A percentile compares a stretch with the other conserved stretches of the same genome.
phyloP scores from a whole-genome alignment of 1,140 invertebrate genomes.

The Rhyacophila brunnea region DNA sequence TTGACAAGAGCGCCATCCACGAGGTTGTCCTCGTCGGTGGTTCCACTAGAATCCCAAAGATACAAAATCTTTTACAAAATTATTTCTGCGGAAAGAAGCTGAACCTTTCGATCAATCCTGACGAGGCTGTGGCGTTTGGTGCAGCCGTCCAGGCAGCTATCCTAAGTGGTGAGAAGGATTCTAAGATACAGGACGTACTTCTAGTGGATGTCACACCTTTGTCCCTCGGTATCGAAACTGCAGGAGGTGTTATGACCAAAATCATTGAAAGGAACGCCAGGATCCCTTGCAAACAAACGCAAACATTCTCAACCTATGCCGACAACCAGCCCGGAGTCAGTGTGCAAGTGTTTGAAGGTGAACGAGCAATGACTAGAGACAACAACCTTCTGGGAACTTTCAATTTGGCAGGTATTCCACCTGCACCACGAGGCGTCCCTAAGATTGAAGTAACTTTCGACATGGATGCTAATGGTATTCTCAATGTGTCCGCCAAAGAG shows the following conservation, averaged over 20 bases:
- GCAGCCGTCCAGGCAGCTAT: slow-evolving; percentile 67
- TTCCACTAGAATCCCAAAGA: slow-evolving; percentile 70
- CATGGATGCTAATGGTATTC: slow-evolving; percentile 65
- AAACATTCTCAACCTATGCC: slow-evolving; percentile 64
- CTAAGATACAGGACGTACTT: slow-evolving; percentile 70
- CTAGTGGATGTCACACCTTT: slow-evolving; percentile 69
- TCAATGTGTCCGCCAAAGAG: slow-evolving; percentile 63
- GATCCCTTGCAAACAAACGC: slow-evolving; percentile 64
- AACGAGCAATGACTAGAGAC: slow-evolving; percentile 74
- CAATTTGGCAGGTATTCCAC: slow-evolving; percentile 57
- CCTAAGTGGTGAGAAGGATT: slow-evolving; percentile 57
- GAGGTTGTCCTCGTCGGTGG: slow-evolving; percentile 80
- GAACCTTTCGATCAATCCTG: slow-evolving; percentile 68
- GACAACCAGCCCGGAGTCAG: slow-evolving; percentile 72
- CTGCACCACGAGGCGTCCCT: slow-evolving; percentile 57
- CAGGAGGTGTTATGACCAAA: slow-evolving; percentile 66
- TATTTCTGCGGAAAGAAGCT: slow-evolving; percentile 64
- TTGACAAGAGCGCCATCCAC: slow-evolving; percentile 68
- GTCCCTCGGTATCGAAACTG: slow-evolving; percentile 66
- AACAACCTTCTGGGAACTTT: slow-evolving; percentile 79
- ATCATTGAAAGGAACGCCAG: slow-evolving; percentile 63
- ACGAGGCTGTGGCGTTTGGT: slow-evolving; percentile 66
- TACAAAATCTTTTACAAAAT: slow-evolving; percentile 61
- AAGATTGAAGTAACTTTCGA: slow-evolving; percentile 68
- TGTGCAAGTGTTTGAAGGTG: slow-evolving; percentile 76